These are phyloP conservation scores for Dasypogon diadema DNA, from an alignment of 2,888 invertebrate species.

Conservation along the genomic window DNA sequence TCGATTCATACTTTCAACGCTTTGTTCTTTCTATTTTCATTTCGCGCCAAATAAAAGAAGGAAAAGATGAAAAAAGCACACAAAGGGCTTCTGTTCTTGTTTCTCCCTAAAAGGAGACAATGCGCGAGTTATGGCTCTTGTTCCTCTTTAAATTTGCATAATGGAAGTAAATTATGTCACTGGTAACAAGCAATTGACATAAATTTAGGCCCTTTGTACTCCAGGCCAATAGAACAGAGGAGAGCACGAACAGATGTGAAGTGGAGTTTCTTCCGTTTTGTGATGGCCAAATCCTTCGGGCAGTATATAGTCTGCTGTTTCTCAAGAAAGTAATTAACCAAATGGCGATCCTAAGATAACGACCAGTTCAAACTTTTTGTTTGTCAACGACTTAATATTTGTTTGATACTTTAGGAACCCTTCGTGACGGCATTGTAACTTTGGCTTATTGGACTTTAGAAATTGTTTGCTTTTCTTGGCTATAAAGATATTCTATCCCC, in stretches of 20 bases:
- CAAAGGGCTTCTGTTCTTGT: conserved; percentile 36
- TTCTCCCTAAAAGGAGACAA: conserved; percentile 50
- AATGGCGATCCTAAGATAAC: conserved; percentile 54
- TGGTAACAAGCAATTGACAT: conserved; percentile 57
- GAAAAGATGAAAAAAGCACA: neutral
- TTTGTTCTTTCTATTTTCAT: conserved; percentile 17
- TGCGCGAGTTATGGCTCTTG: conserved; percentile 55
- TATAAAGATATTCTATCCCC: neutral
- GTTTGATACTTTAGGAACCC: neutral
- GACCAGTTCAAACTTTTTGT: conserved; percentile 9
- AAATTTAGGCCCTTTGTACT: conserved; percentile 53
- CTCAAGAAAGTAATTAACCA: conserved; percentile 54
- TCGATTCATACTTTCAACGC: neutral
- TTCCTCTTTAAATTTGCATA: conserved; percentile 56
- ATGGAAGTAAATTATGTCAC: conserved; percentile 57
- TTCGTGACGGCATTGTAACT: neutral
- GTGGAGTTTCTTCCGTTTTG: neutral
- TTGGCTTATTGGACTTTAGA: no score
- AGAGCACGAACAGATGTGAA: conserved; percentile 26
- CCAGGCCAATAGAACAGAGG: conserved; percentile 1
- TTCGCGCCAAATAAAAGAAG: conserved; percentile 25
- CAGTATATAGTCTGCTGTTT: neutral
- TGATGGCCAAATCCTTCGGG: neutral
- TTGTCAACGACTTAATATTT: neutral
- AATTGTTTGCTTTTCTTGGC: neutral